Conservation (phyloP, 1,140 invertebrate species). For the Nixonia krombeini region DNA sequence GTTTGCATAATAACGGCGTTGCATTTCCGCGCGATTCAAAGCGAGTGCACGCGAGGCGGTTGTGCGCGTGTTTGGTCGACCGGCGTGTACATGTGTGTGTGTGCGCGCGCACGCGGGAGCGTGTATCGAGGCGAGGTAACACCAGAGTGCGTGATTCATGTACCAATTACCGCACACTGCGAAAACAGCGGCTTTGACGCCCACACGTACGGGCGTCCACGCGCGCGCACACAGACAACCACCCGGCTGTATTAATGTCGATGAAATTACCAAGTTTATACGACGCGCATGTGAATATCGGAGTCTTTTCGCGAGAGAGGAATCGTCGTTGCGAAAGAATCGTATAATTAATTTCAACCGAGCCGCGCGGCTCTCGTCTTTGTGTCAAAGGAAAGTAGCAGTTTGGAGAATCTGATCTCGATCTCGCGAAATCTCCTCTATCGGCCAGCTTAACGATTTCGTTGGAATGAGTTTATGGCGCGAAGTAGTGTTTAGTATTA, state of each 20-base stretch:
- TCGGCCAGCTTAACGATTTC: not conserved
- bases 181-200: constrained; percentile 42
- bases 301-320: constrained; percentile 9
- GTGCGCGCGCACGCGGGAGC: no score
- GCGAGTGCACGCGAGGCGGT: constrained; percentile 16
- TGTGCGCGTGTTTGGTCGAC: constrained; percentile 13
- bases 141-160: constrained; percentile 63
- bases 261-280: constrained; percentile 40
- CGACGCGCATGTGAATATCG: constrained; percentile 16
- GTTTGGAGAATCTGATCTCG: no score
- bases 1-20: constrained; percentile 57
- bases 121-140: constrained; percentile 49
- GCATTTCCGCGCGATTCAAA: constrained; percentile 26
- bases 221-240: no score
- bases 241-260: constrained; percentile 41
- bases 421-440: not conserved
- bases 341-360: constrained; percentile 28
- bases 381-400: no score
- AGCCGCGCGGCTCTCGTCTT: constrained; percentile 3
- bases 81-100: no score
- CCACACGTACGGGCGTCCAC: constrained; percentile 35
- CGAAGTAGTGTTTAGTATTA: no score
- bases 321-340: constrained; percentile 23
- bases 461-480: no score
- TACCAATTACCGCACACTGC: constrained; percentile 61